Evolutionary conservation across 2,113 vertebrate genomes (phyloP).

Genomic region (Salminus brasiliensis): DNA sequence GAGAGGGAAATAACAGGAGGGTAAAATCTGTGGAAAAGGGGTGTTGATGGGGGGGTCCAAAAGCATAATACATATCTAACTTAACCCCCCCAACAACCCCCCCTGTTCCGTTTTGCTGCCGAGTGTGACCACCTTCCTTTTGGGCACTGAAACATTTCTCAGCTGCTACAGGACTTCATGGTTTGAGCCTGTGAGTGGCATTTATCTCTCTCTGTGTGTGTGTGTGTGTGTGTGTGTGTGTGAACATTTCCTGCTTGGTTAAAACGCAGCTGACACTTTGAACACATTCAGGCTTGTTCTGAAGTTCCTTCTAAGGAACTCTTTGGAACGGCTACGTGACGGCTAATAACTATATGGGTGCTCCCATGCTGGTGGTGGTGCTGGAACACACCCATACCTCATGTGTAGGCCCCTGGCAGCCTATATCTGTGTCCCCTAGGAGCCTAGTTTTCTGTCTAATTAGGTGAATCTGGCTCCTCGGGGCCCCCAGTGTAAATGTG

Average conservation of each 20-base stretch:
- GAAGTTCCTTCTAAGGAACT: background rate
- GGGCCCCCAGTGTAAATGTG: too few relatives aligned
- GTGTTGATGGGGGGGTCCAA: too few relatives aligned
- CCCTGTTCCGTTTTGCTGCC: too few relatives aligned
- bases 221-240: constrained; percentile 1
- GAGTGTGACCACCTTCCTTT: too few relatives aligned
- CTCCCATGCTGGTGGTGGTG: background rate
- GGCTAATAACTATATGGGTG: background rate
- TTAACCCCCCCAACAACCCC: background rate
- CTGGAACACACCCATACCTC: background rate
- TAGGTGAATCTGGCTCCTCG: too few relatives aligned
- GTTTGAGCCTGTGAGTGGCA: background rate
- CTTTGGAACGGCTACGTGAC: constrained; percentile 3
- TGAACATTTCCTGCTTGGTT: background rate
- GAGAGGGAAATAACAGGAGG: constrained; percentile 10
- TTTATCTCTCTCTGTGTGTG: background rate
- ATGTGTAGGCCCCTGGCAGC: too few relatives aligned
- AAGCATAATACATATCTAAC: background rate
- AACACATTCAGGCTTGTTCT: background rate
- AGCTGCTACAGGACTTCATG: background rate
- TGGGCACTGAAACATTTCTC: too few relatives aligned
- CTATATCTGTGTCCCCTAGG: too few relatives aligned
- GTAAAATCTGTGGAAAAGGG: background rate
- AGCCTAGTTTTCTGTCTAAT: too few relatives aligned
- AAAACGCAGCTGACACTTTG: background rate